Conservation (phyloP, 2,113 vertebrate species). For the Ceyx melanurus region DNA sequence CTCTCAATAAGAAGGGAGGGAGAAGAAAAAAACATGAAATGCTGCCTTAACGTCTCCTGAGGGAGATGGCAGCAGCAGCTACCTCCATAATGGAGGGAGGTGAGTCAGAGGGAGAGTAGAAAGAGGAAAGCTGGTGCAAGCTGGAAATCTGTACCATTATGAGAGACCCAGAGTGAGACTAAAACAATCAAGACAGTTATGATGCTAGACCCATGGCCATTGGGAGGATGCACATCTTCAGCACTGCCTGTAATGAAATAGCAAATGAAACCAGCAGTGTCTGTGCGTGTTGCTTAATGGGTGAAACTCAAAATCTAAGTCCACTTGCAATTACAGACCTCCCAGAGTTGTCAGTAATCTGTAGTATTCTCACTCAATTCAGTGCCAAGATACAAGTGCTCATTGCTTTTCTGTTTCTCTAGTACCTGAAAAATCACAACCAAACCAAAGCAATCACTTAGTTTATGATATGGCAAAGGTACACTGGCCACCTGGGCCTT, state of each 20-base stretch:
- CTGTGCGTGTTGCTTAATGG: background rate
- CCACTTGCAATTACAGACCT: background rate
- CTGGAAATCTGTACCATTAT: background rate
- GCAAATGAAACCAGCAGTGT: background rate
- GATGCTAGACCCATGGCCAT: background rate
- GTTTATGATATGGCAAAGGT: slow-evolving; percentile 28
- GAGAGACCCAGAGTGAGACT: background rate
- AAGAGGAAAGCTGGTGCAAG: background rate
- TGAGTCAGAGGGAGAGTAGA: background rate
- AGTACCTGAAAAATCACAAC: background rate
- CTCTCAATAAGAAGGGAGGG: background rate
- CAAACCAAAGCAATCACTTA: slow-evolving; percentile 26
- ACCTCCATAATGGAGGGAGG: background rate
- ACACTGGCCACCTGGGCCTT: background rate
- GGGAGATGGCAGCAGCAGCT: background rate
- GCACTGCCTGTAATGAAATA: background rate
- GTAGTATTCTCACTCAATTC: background rate
- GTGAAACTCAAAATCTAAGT: background rate
- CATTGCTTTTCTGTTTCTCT: slow-evolving; percentile 19
- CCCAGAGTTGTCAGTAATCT: background rate
- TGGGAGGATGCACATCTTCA: background rate
- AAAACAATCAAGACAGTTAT: background rate
- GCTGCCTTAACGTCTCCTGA: background rate
- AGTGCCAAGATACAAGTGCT: background rate
- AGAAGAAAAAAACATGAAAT: background rate